Evolutionary conservation across 2,797 vertebrate species (phyloP), one percentile per base, ranked within the genome.

Genomic region (Vipera latastei): DNA sequence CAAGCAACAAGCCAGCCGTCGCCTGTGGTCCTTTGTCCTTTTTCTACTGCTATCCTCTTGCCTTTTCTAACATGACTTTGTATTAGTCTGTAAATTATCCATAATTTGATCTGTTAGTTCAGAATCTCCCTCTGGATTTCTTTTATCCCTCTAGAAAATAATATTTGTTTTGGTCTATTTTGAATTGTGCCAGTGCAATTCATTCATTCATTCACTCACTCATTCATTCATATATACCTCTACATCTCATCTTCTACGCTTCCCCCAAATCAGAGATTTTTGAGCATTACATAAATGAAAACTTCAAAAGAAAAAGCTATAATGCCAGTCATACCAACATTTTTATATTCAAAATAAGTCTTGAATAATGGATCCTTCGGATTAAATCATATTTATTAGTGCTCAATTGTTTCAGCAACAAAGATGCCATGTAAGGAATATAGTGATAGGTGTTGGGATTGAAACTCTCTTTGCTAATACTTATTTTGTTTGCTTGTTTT

Each of bases 351-450:
- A 32, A 89, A 92, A n/a, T 16, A 83, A 60, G 91, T 93, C 88
- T 93, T 88, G 90, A 38, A 87, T 94, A 93, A 61, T 86, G n/a
- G 57, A 86, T 93, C 87, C 53, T 13, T 91, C 93, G 91, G 92
- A 89, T 89, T 59, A 6, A 60, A 91, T 55, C 55, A 87, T 0
- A 3, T 22, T 78, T 73, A 90, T 93, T 92, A 61, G 73, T 87
- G 86, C 16, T 92, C 56, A 73, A 91, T 92, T 95, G 26, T 90
- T 95, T 78, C 12, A 92, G 93, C 51, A 69, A 44, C 91, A 91
- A 92, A 92, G 53, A 4, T 86, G 65, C 0, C 55, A 48, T 38
- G 4, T 92, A 92, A 94, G n/a, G 63, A 73, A 53, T 0, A 0
- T 0, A 1, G 26, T 7, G 5, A 89, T 4, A 48, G 55, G 86